A percentile compares a stretch with the other conserved stretches of the same genome.
phyloP scores from a whole-genome alignment of 2,888 invertebrate species.

The Cephus pulcher region DNA sequence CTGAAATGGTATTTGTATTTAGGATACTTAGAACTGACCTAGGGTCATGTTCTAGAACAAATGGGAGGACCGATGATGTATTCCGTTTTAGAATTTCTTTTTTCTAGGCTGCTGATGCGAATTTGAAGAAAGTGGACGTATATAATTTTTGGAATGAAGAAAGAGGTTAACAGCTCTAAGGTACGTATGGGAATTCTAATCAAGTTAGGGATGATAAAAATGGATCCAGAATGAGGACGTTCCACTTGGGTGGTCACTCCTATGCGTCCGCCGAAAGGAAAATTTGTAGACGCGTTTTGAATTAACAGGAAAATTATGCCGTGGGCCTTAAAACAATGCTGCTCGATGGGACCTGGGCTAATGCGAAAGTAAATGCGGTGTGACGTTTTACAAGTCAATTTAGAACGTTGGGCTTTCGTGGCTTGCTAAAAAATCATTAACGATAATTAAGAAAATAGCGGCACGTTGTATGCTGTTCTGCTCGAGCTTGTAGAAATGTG shows the following conservation, averaged over 20 bases:
- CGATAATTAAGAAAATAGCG: constrained; percentile 5
- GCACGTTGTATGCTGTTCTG: background rate
- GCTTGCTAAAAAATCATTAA: constrained; percentile 6
- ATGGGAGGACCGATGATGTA: background rate
- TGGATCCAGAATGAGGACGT: background rate
- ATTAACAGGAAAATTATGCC: constrained; percentile 12
- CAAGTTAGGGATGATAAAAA: background rate
- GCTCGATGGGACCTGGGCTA: background rate
- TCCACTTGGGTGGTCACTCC: constrained; percentile 16
- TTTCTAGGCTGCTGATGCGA: background rate
- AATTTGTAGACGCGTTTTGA: constrained; percentile 1
- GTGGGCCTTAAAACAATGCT: constrained; percentile 8
- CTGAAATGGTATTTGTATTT: background rate
- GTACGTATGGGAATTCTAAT: background rate
- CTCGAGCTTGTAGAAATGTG: background rate
- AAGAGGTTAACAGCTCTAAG: background rate
- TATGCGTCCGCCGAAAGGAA: constrained; percentile 12
- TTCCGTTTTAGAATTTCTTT: background rate
- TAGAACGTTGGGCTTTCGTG: constrained; percentile 7
- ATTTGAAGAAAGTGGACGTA: background rate
- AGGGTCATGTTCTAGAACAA: background rate
- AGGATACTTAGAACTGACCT: background rate
- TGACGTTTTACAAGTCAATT: constrained; percentile 21
- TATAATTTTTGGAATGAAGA: background rate
- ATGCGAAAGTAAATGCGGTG: constrained; percentile 13